Conservation (phyloP, 2,113 vertebrate species). For the Limnothrissa miodon region DNA sequence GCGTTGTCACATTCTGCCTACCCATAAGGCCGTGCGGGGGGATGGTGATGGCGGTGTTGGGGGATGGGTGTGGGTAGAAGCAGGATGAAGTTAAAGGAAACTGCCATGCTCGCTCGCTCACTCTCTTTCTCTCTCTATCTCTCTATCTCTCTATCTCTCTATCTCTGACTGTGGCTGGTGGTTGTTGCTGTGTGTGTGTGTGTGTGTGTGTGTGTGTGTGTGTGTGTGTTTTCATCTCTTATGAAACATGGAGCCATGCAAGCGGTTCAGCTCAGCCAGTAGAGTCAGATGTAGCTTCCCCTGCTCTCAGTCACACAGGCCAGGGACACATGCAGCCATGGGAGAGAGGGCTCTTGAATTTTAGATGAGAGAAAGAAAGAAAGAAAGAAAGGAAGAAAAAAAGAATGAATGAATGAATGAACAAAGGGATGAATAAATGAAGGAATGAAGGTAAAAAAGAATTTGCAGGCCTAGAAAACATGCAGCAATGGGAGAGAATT, state of each 20-base stretch:
- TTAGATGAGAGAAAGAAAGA: too few species aligned
- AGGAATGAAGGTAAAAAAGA: too few species aligned
- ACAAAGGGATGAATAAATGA: too few species aligned
- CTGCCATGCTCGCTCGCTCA: neutral
- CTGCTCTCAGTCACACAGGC: neutral
- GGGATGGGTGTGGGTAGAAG: neutral
- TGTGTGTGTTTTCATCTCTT: neutral
- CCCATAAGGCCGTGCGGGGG: neutral
- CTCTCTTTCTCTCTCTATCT: neutral
- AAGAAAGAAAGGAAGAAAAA: too few species aligned
- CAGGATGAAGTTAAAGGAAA: constrained; percentile 12
- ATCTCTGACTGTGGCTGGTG: neutral
- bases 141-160: neutral
- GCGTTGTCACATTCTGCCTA: neutral
- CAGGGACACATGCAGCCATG: too few species aligned
- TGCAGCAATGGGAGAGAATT: neutral
- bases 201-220: too few species aligned
- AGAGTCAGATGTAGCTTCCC: neutral
- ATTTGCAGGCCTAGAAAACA: neutral
- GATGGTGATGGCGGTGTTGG: neutral
- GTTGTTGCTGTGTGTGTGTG: neutral
- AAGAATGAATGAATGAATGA: too few species aligned
- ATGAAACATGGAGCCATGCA: neutral
- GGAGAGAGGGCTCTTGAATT: too few species aligned
- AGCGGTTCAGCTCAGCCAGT: neutral